phyloP scores from a whole-genome alignment of 2,888 invertebrate genomes.

The Eilema griseolum region DNA sequence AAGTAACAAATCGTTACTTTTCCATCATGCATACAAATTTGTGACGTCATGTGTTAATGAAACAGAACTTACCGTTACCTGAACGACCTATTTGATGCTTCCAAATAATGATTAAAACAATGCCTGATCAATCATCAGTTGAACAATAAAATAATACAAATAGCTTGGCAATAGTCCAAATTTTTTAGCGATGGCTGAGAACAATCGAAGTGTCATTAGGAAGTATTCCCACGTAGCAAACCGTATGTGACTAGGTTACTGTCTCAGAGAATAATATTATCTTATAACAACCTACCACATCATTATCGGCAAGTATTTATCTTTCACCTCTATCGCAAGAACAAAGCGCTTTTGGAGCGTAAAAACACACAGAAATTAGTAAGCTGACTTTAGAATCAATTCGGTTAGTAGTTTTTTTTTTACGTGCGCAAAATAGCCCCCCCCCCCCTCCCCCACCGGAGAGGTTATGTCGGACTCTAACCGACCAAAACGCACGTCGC shows the following conservation, averaged over 20 bases:
- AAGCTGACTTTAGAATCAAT: too few species aligned
- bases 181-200: constrained; percentile 34
- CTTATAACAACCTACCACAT: not conserved
- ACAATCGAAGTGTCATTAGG: constrained; percentile 41
- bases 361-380: not conserved
- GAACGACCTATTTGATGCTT: constrained; percentile 43
- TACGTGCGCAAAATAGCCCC: too few species aligned
- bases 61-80: constrained; percentile 27
- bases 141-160: constrained; percentile 47
- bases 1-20: not conserved
- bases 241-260: not conserved
- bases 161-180: constrained; percentile 46
- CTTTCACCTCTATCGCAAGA: too few species aligned
- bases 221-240: constrained; percentile 12
- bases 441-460: too few species aligned
- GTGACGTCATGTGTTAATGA: not conserved
- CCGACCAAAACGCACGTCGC: too few species aligned
- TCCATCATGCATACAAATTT: not conserved
- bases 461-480: too few species aligned
- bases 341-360: not conserved
- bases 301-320: not conserved
- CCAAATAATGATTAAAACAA: constrained; percentile 44
- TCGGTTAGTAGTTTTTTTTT: too few species aligned
- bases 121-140: constrained; percentile 45
- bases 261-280: not conserved